These are phyloP conservation scores for Cherax destructor DNA, from an alignment of 1,140 invertebrate genomes.

Conservation along the genomic window DNA sequence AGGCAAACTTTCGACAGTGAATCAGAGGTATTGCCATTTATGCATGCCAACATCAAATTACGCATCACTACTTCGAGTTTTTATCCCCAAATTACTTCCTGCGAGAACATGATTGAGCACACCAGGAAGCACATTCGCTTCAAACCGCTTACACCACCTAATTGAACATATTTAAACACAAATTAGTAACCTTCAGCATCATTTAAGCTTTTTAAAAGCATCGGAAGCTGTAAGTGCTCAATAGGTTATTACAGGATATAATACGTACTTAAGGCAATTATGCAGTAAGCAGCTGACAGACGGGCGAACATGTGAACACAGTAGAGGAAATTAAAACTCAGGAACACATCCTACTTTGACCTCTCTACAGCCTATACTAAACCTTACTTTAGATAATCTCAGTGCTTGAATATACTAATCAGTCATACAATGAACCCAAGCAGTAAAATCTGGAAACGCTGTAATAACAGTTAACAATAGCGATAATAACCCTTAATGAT, in stretches of 20 bases:
- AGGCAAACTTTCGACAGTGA: no score
- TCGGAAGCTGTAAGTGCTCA: neutral
- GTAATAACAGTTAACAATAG: no score
- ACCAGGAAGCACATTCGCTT: neutral
- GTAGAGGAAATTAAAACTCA: neutral
- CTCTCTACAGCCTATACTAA: no score
- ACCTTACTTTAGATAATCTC: no score
- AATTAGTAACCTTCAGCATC: neutral
- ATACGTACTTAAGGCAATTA: neutral
- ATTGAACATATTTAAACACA: neutral
- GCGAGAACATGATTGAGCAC: neutral
- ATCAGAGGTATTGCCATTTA: no score
- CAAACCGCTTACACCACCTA: neutral
- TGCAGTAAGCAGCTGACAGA: neutral
- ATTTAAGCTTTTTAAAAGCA: no score
- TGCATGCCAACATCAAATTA: no score
- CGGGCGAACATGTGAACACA: neutral
- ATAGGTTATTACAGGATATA: neutral
- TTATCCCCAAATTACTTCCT: constrained; percentile 6
- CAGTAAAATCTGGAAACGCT: no score
- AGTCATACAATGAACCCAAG: no score
- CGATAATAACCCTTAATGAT: no score
- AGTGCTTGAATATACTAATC: no score
- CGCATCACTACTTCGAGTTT: neutral
- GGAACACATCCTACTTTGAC: no score